These are phyloP conservation scores for Spodoptera exigua DNA, from an alignment of 2,888 invertebrate genomes.

Conservation along the genomic window DNA sequence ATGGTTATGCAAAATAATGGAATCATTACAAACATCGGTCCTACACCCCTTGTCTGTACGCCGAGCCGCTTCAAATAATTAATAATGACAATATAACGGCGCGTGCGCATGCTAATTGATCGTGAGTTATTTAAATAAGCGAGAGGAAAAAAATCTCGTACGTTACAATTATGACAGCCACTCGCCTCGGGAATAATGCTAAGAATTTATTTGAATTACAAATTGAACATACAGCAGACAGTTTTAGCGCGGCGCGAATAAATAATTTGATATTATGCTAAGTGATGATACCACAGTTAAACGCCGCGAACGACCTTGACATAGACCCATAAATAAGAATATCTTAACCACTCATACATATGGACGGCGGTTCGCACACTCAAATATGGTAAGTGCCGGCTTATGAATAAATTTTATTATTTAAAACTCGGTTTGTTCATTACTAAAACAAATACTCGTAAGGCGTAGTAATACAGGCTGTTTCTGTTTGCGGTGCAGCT, in stretches of 20 bases:
- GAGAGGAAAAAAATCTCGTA: slow-evolving; percentile 75
- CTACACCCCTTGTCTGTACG: slow-evolving; percentile 49
- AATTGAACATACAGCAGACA: slow-evolving; percentile 83
- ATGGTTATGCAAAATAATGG: slow-evolving; percentile 73
- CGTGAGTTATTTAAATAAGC: slow-evolving; percentile 66
- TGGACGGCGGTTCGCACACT: slow-evolving; percentile 86
- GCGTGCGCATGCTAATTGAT: slow-evolving; percentile 70
- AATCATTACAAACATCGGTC: slow-evolving; percentile 63
- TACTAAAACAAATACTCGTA: slow-evolving; percentile 89
- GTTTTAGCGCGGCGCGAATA: slow-evolving; percentile 87
- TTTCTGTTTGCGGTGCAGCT: slow-evolving; percentile 59
- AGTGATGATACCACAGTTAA: slow-evolving; percentile 83
- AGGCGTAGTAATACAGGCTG: slow-evolving; percentile 87
- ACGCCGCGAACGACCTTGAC: slow-evolving; percentile 83
- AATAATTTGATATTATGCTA: slow-evolving; percentile 89
- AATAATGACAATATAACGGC: slow-evolving; percentile 55
- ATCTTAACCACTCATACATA: slow-evolving; percentile 89
- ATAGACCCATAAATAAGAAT: slow-evolving; percentile 89
- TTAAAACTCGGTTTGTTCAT: slow-evolving; percentile 89
- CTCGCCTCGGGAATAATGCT: slow-evolving; percentile 74
- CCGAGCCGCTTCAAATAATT: slow-evolving; percentile 47
- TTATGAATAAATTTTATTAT: slow-evolving; percentile 89
- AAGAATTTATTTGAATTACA: slow-evolving; percentile 88
- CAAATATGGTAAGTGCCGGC: slow-evolving; percentile 88
- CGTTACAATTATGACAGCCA: slow-evolving; percentile 81